Conservation (phyloP, 2,888 invertebrate species). For the Celastrina argiolus region DNA sequence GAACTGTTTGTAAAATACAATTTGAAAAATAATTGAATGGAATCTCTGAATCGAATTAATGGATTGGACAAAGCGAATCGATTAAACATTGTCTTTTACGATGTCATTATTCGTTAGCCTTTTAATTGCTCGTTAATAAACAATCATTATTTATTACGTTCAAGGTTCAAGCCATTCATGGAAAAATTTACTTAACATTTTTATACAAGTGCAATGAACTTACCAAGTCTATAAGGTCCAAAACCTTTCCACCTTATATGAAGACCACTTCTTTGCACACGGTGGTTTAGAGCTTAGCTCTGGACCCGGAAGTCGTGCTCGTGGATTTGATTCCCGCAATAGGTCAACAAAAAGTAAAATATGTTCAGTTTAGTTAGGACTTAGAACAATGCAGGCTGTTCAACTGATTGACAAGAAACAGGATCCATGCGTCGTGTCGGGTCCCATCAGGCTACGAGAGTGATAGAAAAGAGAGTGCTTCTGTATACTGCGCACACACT, state of each 20-base stretch:
- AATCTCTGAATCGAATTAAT: neutral
- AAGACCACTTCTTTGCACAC: too few relatives aligned
- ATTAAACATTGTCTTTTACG: conserved; percentile 11
- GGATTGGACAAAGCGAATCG: neutral
- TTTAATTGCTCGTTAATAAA: conserved; percentile 4
- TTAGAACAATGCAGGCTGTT: too few relatives aligned
- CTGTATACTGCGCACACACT: too few relatives aligned
- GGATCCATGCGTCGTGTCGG: too few relatives aligned
- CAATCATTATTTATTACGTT: conserved; percentile 6
- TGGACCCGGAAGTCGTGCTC: too few relatives aligned
- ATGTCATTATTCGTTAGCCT: conserved; percentile 14
- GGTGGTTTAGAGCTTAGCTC: too few relatives aligned
- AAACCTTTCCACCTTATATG: neutral
- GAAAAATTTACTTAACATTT: neutral
- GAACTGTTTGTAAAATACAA: neutral
- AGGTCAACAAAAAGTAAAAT: too few relatives aligned
- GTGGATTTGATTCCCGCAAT: too few relatives aligned
- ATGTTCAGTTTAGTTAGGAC: too few relatives aligned
- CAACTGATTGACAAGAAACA: too few relatives aligned
- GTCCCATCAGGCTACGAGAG: too few relatives aligned
- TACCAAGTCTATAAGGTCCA: neutral
- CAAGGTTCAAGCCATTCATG: neutral
- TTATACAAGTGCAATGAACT: neutral
- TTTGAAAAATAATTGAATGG: neutral
- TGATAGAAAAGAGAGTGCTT: too few relatives aligned